Percentiles rank a stretch among this genome's conserved stretches.
Conservation (phyloP, 2,888 invertebrate genomes). For the Ligdia adustata region DNA sequence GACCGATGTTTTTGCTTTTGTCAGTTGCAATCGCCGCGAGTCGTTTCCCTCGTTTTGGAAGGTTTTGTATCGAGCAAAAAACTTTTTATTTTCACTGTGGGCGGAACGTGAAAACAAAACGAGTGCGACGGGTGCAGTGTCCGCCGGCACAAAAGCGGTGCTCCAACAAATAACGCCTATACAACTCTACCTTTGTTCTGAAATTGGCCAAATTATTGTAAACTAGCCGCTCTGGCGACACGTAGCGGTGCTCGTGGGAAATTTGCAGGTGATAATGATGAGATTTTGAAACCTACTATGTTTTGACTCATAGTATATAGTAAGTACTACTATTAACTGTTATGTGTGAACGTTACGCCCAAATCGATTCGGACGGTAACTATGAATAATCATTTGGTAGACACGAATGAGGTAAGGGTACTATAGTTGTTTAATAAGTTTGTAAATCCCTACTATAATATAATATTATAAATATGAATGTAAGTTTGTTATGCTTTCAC, state of each 20-base stretch:
- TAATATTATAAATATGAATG: too few relatives aligned
- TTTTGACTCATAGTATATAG: too few relatives aligned
- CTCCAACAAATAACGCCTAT: conserved; percentile 35
- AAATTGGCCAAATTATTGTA: conserved; percentile 24
- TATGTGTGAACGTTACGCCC: too few relatives aligned
- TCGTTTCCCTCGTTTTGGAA: conserved; percentile 30
- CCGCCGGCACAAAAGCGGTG: conserved; percentile 33
- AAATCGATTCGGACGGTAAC: too few relatives aligned
- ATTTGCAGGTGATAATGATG: conserved; percentile 1
- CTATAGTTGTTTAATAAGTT: too few relatives aligned
- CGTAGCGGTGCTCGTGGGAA: too few relatives aligned
- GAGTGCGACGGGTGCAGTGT: conserved; percentile 23
- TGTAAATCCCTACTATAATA: too few relatives aligned
- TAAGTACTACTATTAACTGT: too few relatives aligned
- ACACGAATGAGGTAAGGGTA: too few relatives aligned
- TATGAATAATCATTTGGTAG: too few relatives aligned
- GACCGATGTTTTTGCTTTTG: conserved; percentile 34
- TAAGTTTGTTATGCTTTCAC: too few relatives aligned
- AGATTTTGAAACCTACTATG: background rate
- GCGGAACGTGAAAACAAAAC: conserved; percentile 38
- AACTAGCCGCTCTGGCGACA: conserved; percentile 3
- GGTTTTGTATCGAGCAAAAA: conserved; percentile 33
- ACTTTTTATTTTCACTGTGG: conserved; percentile 30
- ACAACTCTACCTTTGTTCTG: conserved; percentile 25
- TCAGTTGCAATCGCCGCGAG: conserved; percentile 33